Base-by-base conservation (phyloP, 2,113 vertebrate species). In the Gobius niger region DNA sequence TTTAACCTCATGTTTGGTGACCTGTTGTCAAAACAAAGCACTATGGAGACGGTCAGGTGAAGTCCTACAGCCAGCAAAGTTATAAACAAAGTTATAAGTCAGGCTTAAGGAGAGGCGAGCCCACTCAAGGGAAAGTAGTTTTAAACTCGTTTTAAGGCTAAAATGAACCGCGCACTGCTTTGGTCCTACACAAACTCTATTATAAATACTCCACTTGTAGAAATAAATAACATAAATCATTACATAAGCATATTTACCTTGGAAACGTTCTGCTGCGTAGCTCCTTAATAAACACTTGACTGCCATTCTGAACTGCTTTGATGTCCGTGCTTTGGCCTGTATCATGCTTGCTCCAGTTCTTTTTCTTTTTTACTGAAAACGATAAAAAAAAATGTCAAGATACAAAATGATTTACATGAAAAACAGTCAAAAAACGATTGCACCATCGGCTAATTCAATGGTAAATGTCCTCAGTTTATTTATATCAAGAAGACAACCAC, bases 261-360 rank as follows among this genome's bases (percentile, higher is more conserved):
- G 98, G 98, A 52, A 99, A 99, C 0, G 98, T 99, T 64, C 97
- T 89, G 73, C 96, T 98, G 75, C 97, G 93, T 2, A 99, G 91
- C 72, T 99, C 96, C 83, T 99, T 99, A 59, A 99, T 98, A 71
- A 99, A 99, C 71, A 99, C 93, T 63, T 98, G 97, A 86, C 97
- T 99, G 85, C 98, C 98, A 0, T 98, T 99, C 89, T 98, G 97
- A 44, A 99, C 98, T 0, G 98, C 96, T 70, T 85, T 96, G 61
- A 98, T 94, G 1, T 98, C 97, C 0, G 94, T 95, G 0, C 90
- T 92, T 82, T 96, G 96, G 16, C 96, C 95, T 0, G 95, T 96
- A 69, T 98, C 94, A 0, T 98, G 94, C 69, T 98, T 98, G 81
- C 94, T 95, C 96, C 95, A 97, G 87, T 95, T 96, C 84, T 95